Conservation (phyloP, 2,888 invertebrate genomes). For the Conistra vaccinii region DNA sequence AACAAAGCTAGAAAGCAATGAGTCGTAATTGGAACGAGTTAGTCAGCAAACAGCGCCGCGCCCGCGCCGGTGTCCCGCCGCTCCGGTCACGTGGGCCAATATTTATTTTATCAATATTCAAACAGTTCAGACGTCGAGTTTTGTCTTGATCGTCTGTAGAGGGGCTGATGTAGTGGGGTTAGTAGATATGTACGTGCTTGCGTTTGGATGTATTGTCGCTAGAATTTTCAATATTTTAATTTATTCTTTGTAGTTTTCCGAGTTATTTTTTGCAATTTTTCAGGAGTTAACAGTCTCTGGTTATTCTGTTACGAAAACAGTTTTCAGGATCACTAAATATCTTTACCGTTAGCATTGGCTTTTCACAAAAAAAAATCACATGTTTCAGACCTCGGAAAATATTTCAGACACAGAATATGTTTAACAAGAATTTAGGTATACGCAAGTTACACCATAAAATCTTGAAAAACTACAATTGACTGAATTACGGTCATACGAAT, state of each 20-base stretch:
- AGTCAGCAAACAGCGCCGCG: conserved; percentile 60
- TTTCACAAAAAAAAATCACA: too few species aligned
- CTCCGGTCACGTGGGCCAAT: conserved; percentile 81
- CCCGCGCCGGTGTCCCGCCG: conserved; percentile 46
- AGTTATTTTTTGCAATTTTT: neutral
- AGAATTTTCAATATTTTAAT: neutral
- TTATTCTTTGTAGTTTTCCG: neutral
- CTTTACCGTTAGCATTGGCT: neutral
- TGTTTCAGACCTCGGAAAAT: neutral
- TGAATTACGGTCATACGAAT: neutral
- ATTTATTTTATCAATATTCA: conserved; percentile 88
- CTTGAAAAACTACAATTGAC: neutral
- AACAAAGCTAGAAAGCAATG: conserved; percentile 64
- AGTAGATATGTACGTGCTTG: neutral
- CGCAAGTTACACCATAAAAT: neutral
- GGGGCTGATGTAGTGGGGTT: conserved; percentile 19
- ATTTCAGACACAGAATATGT: neutral
- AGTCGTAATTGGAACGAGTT: conserved; percentile 65
- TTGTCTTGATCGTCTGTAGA: conserved; percentile 67
- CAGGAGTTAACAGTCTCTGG: too few species aligned
- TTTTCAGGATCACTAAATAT: neutral
- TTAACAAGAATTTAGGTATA: too few species aligned
- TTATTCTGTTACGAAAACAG: neutral
- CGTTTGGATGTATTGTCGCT: neutral
- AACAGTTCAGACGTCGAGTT: conserved; percentile 77